These are phyloP conservation scores for Pseudomyrmex cubaensis DNA, from an alignment of 1,140 invertebrate genomes.

Conservation along the genomic window DNA sequence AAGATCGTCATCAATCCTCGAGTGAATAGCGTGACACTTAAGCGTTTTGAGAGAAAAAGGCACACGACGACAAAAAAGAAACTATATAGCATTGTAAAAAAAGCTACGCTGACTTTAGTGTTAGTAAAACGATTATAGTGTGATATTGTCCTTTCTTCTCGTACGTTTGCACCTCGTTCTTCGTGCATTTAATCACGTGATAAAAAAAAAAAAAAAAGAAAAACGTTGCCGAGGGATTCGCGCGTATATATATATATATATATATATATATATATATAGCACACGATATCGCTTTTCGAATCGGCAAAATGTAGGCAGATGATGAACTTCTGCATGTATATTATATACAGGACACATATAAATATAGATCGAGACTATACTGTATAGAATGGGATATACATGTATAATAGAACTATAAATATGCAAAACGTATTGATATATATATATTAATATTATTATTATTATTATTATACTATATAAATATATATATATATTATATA, in stretches of 20 bases:
- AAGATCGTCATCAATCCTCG: too few relatives aligned
- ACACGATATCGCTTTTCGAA: constrained; percentile 37
- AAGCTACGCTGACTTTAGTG: too few relatives aligned
- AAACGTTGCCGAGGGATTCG: constrained; percentile 70
- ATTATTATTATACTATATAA: constrained; percentile 29
- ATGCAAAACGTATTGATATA: constrained; percentile 67
- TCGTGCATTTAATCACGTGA: constrained; percentile 78
- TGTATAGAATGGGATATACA: constrained; percentile 67
- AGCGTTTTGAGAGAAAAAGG: too few relatives aligned
- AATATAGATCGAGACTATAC: constrained; percentile 76
- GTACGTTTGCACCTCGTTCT: constrained; percentile 39
- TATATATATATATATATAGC: too few relatives aligned
- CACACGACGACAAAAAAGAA: too few relatives aligned
- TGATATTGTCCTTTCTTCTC: constrained; percentile 37
- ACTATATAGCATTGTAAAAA: too few relatives aligned
- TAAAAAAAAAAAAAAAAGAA: background rate
- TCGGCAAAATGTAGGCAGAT: constrained; percentile 70
- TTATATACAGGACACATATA: constrained; percentile 72
- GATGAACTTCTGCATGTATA: constrained; percentile 81
- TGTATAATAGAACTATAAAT: constrained; percentile 67
- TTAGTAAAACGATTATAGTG: constrained; percentile 35
- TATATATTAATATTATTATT: constrained; percentile 60
- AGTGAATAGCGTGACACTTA: too few relatives aligned
- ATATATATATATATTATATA: constrained; percentile 63
- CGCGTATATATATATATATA: too few relatives aligned